These are phyloP conservation scores for Euthynnus affinis DNA, from an alignment of 2,797 vertebrate species.

Conservation along the genomic window DNA sequence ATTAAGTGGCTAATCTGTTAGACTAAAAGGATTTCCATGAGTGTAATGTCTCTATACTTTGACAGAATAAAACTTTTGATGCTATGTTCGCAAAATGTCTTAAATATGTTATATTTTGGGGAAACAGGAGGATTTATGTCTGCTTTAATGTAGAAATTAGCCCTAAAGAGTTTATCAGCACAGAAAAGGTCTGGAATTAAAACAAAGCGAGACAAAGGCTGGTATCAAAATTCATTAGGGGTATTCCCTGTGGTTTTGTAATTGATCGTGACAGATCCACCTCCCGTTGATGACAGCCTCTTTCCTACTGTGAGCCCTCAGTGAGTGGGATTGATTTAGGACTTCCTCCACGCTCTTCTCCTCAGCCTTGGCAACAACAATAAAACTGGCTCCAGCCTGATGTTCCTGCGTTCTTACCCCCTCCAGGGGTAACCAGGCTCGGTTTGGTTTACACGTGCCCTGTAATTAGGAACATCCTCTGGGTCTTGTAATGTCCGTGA, in stretches of 20 bases:
- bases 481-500: conserved; percentile 72
- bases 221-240: conserved; percentile 70
- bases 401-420: conserved; percentile 62
- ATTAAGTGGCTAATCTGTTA: conserved; percentile 33
- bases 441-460: conserved; percentile 70
- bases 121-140: conserved; percentile 4
- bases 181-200: conserved; percentile 40
- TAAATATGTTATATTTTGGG: conserved; percentile 10
- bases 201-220: conserved; percentile 56
- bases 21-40: conserved; percentile 24
- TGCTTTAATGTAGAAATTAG: conserved; percentile 26
- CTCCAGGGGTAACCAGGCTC: conserved; percentile 69
- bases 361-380: conserved; percentile 72
- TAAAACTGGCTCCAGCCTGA: conserved; percentile 76
- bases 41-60: background rate
- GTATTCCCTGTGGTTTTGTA: conserved; percentile 72
- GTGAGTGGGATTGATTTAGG: conserved; percentile 83
- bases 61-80: conserved; percentile 2
- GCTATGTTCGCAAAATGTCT: conserved; percentile 11
- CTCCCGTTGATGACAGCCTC: conserved; percentile 81
- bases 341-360: conserved; percentile 77
- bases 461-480: conserved; percentile 81
- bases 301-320: conserved; percentile 71
- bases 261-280: conserved; percentile 83
- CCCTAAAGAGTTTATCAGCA: conserved; percentile 37